Conservation (phyloP, 2,888 invertebrate species). For the Alloscopus bannaensis region DNA sequence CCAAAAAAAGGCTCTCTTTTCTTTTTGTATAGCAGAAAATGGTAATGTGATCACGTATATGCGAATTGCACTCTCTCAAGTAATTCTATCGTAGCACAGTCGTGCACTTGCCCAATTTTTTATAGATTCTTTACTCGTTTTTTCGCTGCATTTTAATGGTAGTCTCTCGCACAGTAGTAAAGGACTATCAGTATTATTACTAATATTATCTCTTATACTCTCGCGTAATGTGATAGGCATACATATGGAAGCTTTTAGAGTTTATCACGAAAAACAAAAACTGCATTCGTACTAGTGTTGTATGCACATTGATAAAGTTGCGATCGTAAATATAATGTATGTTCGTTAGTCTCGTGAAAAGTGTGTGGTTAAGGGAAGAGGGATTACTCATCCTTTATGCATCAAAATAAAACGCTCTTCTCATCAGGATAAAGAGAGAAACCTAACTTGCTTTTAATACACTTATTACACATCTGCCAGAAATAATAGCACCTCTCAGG, state of each 20-base stretch:
- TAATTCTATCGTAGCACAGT: too few species aligned
- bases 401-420: constrained; percentile 23
- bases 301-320: constrained; percentile 32
- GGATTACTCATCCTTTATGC: constrained; percentile 38
- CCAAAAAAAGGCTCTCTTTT: constrained; percentile 42
- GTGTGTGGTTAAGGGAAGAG: constrained; percentile 29
- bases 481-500: constrained; percentile 13
- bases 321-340: constrained; percentile 26
- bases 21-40: constrained; percentile 2
- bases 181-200: too few species aligned
- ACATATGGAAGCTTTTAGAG: constrained; percentile 1
- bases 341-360: constrained; percentile 35
- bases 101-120: background rate
- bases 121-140: background rate
- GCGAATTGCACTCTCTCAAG: background rate
- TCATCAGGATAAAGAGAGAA: too few species aligned
- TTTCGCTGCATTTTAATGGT: too few species aligned
- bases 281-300: background rate
- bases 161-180: too few species aligned
- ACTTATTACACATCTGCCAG: constrained; percentile 30
- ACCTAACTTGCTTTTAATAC: constrained; percentile 7
- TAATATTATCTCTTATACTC: background rate
- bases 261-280: background rate
- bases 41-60: constrained; percentile 9
- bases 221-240: constrained; percentile 9